Evolutionary conservation across 2,888 invertebrate genomes (phyloP).

Genomic region (Drosophila neonasuta): DNA sequence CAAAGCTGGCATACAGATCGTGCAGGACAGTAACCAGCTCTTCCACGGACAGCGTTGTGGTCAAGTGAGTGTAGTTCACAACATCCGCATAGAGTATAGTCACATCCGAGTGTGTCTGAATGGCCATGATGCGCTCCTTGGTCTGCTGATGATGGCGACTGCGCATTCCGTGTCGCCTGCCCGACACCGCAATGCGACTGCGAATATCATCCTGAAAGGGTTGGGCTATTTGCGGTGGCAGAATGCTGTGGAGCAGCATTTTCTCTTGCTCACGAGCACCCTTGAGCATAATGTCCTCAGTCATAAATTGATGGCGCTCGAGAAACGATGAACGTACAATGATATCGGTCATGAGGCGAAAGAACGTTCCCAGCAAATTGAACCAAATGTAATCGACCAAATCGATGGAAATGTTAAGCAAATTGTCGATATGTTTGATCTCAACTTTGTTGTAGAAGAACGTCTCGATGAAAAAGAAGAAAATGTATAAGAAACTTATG

Average conservation of each 20-base stretch:
- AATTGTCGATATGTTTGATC: background rate
- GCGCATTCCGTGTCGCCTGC: background rate
- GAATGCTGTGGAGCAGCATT: conserved; percentile 89
- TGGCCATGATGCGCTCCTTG: conserved; percentile 83
- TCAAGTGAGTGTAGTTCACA: conserved; percentile 91
- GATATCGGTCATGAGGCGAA: conserved; percentile 49
- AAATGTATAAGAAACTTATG: background rate
- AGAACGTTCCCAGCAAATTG: conserved; percentile 52
- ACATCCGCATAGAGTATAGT: conserved; percentile 96
- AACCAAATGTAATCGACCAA: conserved; percentile 31
- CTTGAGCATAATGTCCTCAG: conserved; percentile 37
- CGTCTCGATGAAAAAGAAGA: background rate
- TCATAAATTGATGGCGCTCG: conserved; percentile 56
- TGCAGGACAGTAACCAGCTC: conserved; percentile 93
- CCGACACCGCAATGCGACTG: conserved; percentile 80
- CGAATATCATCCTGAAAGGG: conserved; percentile 85
- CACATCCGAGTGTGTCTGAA: conserved; percentile 92
- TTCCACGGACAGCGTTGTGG: conserved; percentile 90
- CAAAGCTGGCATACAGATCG: conserved; percentile 94
- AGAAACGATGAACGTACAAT: conserved; percentile 59
- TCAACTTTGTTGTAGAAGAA: accelerated
- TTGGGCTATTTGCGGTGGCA: conserved; percentile 91
- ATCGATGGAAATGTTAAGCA: conserved; percentile 9
- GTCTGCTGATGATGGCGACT: accelerated
- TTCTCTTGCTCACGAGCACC: conserved; percentile 44